phyloP scores from a whole-genome alignment of 2,888 invertebrate genomes.

The Labia minor region DNA sequence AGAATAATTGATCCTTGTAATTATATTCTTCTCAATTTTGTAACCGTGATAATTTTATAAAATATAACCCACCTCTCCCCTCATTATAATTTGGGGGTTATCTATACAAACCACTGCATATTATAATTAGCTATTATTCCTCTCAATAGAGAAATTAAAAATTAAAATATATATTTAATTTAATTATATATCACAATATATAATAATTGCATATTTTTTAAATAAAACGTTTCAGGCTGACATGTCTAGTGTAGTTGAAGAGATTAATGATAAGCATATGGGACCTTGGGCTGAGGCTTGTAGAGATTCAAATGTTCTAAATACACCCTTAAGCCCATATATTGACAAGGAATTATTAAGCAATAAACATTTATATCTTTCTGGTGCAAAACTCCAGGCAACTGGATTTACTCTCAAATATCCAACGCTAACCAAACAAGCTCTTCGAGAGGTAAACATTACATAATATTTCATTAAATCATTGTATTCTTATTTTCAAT shows the following conservation, averaged over 20 bases:
- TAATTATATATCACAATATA: no score
- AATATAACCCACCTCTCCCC: no score
- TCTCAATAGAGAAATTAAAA: no score
- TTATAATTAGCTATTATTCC: no score
- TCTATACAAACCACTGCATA: no score
- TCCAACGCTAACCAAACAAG: conserved; percentile 51
- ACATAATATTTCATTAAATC: no score
- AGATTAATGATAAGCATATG: conserved; percentile 88
- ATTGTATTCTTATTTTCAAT: conserved; percentile 15
- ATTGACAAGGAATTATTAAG: conserved; percentile 72
- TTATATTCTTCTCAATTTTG: no score
- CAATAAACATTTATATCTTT: conserved; percentile 67
- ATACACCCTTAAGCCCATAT: conserved; percentile 81
- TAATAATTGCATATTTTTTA: no score
- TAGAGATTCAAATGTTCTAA: conserved; percentile 56
- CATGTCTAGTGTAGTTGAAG: conserved; percentile 69
- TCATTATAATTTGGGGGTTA: no score
- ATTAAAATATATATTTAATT: no score
- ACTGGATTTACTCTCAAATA: conserved; percentile 49
- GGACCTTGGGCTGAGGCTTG: conserved; percentile 86
- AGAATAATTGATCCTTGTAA: no score
- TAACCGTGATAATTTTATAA: no score
- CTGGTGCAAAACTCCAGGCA: conserved; percentile 52
- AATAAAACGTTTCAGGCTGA: conserved; percentile 63
- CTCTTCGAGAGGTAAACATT: conserved; percentile 49